Base-by-base conservation (phyloP, 2,888 invertebrate species). In the Dromius quadrimaculatus region DNA sequence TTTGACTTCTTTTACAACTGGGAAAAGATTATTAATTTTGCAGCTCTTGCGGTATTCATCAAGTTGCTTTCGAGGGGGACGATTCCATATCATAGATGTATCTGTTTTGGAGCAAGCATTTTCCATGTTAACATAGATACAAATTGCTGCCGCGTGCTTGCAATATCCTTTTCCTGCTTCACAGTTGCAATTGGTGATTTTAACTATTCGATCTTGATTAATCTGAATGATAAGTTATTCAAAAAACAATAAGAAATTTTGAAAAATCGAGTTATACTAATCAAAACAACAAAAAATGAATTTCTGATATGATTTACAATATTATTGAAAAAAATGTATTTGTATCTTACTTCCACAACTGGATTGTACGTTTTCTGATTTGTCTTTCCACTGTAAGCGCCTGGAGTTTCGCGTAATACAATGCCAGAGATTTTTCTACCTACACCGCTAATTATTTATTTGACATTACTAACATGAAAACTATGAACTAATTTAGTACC, bases 121-220 rank as follows among this genome's bases (percentile, higher is more conserved):
- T 61, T 71, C 71, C 17, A 22, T 45, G 57, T 71, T 71, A 11
- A 72, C 64, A 8, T 50, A 72, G 54, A 72, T 62, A 22, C 57
- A 50, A 20, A 72, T 65, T 22, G 72, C 71, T 34, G 72, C 71
- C 9, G 57, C 66, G 47, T 71, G 72, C 28, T 72, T 72, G 38
- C 68, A 72, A 15, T 13, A 28, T 8, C 28, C 28, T 28, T 28
- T 28, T 3, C n/a, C 28, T 8, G n/a, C n/a, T n/a, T n/a, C n/a
- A n/a, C n/a, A n/a, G n/a, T n/a, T n/a, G n/a, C n/a, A n/a, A n/a
- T n/a, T n/a, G n/a, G n/a, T n/a, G n/a, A n/a, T n/a, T n/a, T n/a
- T n/a, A n/a, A n/a, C n/a, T n/a, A n/a, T n/a, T n/a, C n/a, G n/a
- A n/a, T n/a, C n/a, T n/a, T n/a, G n/a, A n/a, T n/a, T n/a, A n/a